Conservation (phyloP, 2,888 invertebrate genomes). For the Epinotia demarniana region DNA sequence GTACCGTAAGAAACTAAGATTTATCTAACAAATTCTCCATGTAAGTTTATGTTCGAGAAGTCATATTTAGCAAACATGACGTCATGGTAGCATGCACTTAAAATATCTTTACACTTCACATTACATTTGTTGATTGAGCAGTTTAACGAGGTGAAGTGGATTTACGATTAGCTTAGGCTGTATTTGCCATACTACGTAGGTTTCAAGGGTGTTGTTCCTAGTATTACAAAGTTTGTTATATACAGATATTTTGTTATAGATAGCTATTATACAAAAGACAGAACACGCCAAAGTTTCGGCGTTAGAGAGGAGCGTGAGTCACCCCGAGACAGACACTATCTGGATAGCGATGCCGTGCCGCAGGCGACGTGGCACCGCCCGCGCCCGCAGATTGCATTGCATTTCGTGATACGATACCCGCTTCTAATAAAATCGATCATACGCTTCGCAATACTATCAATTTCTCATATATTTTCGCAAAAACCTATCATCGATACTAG, state of each 20-base stretch:
- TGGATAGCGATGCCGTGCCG: slow-evolving; percentile 58
- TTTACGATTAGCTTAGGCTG: slow-evolving; percentile 18
- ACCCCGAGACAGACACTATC: slow-evolving; percentile 52
- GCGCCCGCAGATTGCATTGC: slow-evolving; percentile 66
- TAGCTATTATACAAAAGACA: slow-evolving; percentile 23
- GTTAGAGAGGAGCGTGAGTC: slow-evolving; percentile 57
- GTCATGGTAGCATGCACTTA: slow-evolving; percentile 23
- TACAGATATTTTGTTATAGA: too few relatives aligned
- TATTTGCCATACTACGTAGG: slow-evolving; percentile 13
- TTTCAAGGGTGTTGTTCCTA: neutral
- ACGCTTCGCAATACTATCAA: slow-evolving; percentile 42
- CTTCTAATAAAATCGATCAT: slow-evolving; percentile 55
- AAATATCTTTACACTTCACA: slow-evolving; percentile 21
- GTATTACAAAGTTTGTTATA: slow-evolving; percentile 21
- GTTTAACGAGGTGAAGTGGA: slow-evolving; percentile 26
- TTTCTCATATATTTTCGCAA: slow-evolving; percentile 42
- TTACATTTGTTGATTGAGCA: slow-evolving; percentile 30
- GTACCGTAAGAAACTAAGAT: slow-evolving; percentile 16
- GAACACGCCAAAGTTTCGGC: slow-evolving; percentile 50
- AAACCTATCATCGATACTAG: slow-evolving; percentile 38
- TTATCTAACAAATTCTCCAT: neutral
- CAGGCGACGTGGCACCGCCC: slow-evolving; percentile 66
- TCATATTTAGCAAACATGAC: slow-evolving; percentile 25
- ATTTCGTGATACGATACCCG: slow-evolving; percentile 62
- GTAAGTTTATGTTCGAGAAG: neutral